phyloP scores from a whole-genome alignment of 2,888 invertebrate species.

The Patella pellucida region DNA sequence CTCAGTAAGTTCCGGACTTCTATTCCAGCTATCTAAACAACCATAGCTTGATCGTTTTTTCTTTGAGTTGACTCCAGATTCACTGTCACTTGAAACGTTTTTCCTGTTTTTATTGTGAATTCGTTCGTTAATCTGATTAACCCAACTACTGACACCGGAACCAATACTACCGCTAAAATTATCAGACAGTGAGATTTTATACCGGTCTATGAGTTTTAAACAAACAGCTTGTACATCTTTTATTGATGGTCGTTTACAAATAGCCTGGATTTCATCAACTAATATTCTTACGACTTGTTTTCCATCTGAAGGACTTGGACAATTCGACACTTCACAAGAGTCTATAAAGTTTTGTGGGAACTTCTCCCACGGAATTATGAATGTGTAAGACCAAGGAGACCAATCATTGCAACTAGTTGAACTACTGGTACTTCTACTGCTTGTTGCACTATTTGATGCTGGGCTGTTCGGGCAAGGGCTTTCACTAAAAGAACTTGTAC shows the following conservation, averaged over 20 bases:
- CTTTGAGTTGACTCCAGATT: no score
- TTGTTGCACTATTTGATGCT: background rate
- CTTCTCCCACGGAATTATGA: background rate
- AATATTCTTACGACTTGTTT: background rate
- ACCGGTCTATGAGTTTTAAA: background rate
- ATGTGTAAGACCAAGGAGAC: background rate
- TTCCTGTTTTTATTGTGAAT: background rate
- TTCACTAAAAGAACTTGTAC: background rate
- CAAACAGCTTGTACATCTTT: background rate
- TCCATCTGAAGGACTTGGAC: background rate
- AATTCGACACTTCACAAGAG: background rate
- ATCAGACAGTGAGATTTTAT: background rate
- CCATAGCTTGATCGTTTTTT: no score
- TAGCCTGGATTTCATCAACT: background rate
- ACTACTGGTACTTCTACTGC: background rate
- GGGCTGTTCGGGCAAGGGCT: background rate
- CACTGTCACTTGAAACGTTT: background rate
- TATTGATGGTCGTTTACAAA: background rate
- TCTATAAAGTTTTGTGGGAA: background rate
- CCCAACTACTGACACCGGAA: background rate
- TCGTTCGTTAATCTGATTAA: background rate
- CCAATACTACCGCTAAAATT: background rate
- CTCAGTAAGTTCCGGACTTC: background rate
- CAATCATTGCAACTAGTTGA: background rate
- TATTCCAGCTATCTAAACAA: background rate